These are phyloP conservation scores for Phyto melanocephala DNA, from an alignment of 2,888 invertebrate genomes.

Conservation along the genomic window DNA sequence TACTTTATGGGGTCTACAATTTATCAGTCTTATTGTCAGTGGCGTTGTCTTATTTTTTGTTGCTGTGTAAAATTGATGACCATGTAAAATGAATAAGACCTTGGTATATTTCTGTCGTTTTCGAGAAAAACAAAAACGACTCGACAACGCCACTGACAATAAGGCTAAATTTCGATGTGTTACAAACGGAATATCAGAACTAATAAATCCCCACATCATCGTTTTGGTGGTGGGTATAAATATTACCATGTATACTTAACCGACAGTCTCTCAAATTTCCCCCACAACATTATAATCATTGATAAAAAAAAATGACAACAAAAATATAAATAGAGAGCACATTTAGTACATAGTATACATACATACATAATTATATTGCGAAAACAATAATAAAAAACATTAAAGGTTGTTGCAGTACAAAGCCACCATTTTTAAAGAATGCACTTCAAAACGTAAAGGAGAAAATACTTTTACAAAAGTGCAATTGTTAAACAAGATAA, in stretches of 20 bases:
- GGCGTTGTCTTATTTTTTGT: no score
- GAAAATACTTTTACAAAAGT: constrained; percentile 31
- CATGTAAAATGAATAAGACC: no score
- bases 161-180: no score
- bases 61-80: no score
- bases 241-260: background rate
- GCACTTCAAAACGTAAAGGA: constrained; percentile 15
- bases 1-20: no score
- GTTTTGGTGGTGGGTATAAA: no score
- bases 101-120: no score
- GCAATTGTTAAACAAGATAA: constrained; percentile 53
- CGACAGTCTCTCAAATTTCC: no score
- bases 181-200: constrained; percentile 12
- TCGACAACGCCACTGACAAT: no score
- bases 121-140: no score
- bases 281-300: background rate
- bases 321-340: background rate
- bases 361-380: background rate
- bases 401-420: constrained; percentile 41
- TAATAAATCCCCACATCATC: no score
- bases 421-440: constrained; percentile 54
- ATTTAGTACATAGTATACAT: background rate
- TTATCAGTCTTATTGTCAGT: no score
- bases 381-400: constrained; percentile 1
- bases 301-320: background rate